A percentile compares a stretch with the other conserved stretches of the same genome.
Evolutionary conservation across 2,888 invertebrate species (phyloP).

Genomic region (Epinotia nisella): DNA sequence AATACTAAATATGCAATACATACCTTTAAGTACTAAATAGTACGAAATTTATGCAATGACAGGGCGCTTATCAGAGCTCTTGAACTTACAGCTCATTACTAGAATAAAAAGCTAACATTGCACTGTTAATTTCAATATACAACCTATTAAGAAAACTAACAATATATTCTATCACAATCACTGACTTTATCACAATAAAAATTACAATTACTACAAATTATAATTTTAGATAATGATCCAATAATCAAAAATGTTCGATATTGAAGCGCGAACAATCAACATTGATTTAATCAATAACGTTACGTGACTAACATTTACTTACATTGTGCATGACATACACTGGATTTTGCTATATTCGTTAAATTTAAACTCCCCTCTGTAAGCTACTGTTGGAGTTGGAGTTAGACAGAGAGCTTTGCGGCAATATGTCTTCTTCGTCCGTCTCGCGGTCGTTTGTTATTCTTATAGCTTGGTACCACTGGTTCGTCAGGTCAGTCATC

Average conservation of each 20-base stretch:
- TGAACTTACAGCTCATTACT: neutral
- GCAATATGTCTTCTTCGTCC: constrained; percentile 86
- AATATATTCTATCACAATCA: constrained; percentile 53
- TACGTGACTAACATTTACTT: constrained; percentile 8
- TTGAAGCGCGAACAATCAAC: constrained; percentile 23
- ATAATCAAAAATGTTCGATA: constrained; percentile 28
- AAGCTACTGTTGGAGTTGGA: constrained; percentile 72
- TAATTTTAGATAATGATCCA: constrained; percentile 28
- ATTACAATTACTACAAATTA: constrained; percentile 32
- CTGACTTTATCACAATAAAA: constrained; percentile 50
- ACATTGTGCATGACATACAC: constrained; percentile 1
- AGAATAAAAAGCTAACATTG: constrained; percentile 17
- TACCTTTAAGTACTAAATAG: constrained; percentile 9
- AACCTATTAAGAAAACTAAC: constrained; percentile 29
- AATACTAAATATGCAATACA: constrained; percentile 3
- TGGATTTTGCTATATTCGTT: constrained; percentile 4
- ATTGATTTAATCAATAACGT: constrained; percentile 23
- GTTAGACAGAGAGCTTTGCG: constrained; percentile 72
- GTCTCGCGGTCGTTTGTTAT: constrained; percentile 95
- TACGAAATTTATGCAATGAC: constrained; percentile 9
- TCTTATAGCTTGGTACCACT: constrained; percentile 98
- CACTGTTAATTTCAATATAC: constrained; percentile 26
- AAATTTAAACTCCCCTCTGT: constrained; percentile 71
- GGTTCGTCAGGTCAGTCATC: constrained; percentile 97
- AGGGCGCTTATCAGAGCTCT: constrained; percentile 2